phyloP scores from a whole-genome alignment of 2,797 vertebrate genomes.

The Pteropus rufus region DNA sequence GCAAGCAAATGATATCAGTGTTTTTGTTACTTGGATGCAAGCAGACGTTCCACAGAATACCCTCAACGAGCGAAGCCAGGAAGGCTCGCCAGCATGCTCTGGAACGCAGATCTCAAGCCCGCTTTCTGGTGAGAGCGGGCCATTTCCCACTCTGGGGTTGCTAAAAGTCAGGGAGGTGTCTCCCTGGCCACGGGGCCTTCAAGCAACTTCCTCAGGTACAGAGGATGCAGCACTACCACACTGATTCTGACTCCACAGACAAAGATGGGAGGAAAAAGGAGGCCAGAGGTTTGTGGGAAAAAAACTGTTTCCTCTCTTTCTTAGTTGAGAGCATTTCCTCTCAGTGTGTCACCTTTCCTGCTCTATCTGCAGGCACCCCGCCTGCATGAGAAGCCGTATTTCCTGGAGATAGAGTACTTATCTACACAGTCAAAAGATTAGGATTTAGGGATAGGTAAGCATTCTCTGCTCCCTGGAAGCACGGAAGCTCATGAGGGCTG shows the following conservation, averaged over 20 bases:
- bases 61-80: not conserved
- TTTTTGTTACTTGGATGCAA: not conserved
- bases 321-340: constrained; percentile 35
- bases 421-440: not conserved
- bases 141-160: not conserved
- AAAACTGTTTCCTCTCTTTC: constrained; percentile 21
- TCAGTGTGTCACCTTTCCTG: constrained; percentile 17
- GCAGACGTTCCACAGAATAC: not conserved
- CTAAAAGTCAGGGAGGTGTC: not conserved
- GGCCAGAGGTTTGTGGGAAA: constrained; percentile 7
- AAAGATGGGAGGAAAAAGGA: constrained; percentile 29
- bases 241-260: not conserved
- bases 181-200: not conserved
- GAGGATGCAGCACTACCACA: not conserved
- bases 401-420: not conserved
- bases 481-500: not conserved
- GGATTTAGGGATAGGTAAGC: not conserved
- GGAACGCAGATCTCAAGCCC: accelerated
- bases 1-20: not conserved
- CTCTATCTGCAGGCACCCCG: not conserved
- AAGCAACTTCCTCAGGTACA: not conserved
- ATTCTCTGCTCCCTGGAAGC: not conserved
- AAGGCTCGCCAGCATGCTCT: not conserved
- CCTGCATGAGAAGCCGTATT: not conserved
- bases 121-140: not conserved